Evolutionary conservation across 2,888 invertebrate genomes (phyloP), one percentile per base, ranked within the genome.

Genomic region (Caenorhabditis sp.): DNA sequence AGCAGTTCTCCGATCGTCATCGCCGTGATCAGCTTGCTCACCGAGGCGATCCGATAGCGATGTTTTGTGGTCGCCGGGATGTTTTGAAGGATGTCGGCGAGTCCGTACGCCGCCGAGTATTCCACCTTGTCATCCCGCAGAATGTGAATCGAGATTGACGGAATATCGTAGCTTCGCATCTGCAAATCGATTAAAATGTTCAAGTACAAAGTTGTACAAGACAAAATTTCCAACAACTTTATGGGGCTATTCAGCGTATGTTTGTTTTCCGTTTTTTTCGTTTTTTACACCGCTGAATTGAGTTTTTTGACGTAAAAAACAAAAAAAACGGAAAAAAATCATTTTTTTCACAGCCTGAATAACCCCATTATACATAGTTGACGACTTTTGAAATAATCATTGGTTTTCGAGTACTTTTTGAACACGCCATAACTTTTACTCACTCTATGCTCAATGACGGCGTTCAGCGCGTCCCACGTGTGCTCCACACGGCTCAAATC

Each of bases 11-110:
- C 72, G 8, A 84, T 80, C n/a, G 70, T 74, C 81, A 83, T 83
- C 1, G 84, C 78, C 7, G 84, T 84, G 7, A 84, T 56, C 26
- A 80, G 53, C 62, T 84, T 84, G 55, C 73, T 75, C 4, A 84
- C 74, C 11, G 83, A 83, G 2, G 83, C 84, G 26, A 84, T 80
- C 20, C 84, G 71, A 56, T 80, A 83, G 8, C 79, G 74, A 62
- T 78, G 76, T 8, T 30, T 30, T 6, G 80, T 74, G 8, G 41
- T 71, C 7, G 79, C 80, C 35, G 48, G 63, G 7, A 48, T 56
- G 24, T 48, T 56, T 9, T 74, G 56, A 7, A 76, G 53, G n/a
- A 84, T 48, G 71, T 84, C 83, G 13, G 82, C 78, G 45, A 76
- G 82, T 5, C 84, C 84, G 50, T 66, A 84, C 11, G 81, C 75